Conservation (phyloP, 2,113 vertebrate species). For the Psophia crepitans region DNA sequence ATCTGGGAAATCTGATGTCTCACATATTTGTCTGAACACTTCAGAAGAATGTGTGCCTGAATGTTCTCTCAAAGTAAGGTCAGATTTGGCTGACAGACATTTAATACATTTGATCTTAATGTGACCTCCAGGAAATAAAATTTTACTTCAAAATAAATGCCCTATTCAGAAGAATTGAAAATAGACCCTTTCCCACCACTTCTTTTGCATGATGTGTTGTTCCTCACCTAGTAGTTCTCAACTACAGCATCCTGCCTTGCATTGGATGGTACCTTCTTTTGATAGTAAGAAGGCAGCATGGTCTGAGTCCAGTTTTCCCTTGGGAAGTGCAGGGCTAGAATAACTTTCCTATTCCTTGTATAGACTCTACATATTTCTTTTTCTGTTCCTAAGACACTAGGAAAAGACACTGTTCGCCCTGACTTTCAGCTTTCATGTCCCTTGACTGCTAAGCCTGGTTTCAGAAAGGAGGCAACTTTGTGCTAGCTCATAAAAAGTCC, state of each 20-base stretch:
- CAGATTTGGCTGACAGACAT: background rate
- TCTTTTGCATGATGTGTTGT: background rate
- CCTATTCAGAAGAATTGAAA: background rate
- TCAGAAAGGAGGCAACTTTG: background rate
- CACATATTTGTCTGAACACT: background rate
- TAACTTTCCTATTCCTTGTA: background rate
- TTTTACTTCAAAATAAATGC: background rate
- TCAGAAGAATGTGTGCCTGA: background rate
- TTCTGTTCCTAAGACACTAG: background rate
- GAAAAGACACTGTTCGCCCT: background rate
- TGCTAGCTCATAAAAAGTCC: background rate
- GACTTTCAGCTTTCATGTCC: background rate
- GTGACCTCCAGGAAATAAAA: background rate
- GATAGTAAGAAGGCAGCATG: background rate
- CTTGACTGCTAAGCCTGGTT: background rate
- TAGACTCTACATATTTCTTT: background rate
- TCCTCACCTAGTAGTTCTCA: background rate
- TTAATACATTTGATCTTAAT: background rate
- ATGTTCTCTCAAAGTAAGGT: background rate
- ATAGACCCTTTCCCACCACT: background rate
- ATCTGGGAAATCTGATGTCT: background rate
- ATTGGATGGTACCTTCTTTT: background rate
- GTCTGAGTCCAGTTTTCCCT: background rate
- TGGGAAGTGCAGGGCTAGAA: background rate
- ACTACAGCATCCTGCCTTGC: background rate